Evolutionary conservation across 2,113 vertebrate species (phyloP).

Genomic region (Holacanthus passer): DNA sequence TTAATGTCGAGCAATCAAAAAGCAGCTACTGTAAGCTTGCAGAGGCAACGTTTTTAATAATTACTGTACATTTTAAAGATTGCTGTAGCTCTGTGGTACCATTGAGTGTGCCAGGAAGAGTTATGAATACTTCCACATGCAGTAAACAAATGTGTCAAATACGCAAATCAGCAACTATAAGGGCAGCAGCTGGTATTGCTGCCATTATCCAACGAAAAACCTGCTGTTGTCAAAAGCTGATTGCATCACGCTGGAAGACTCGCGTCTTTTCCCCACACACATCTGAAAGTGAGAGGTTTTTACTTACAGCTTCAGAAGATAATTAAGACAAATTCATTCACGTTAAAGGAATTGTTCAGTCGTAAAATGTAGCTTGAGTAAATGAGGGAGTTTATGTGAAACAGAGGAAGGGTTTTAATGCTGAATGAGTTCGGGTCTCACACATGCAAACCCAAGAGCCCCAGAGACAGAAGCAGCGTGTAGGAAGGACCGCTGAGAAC

Average conservation of each 20-base stretch:
- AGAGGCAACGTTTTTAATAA: conserved; percentile 60
- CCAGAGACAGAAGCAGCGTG: conserved; percentile 62
- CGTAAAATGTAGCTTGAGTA: not conserved
- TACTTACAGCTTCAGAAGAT: not conserved
- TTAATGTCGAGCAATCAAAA: conserved; percentile 27
- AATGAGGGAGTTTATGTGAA: conserved; percentile 22
- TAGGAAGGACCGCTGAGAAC: conserved; percentile 63
- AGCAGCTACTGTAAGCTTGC: conserved; percentile 24
- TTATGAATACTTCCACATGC: conserved; percentile 54
- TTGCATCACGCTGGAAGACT: conserved; percentile 27
- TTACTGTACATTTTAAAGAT: conserved; percentile 57
- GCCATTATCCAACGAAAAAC: conserved; percentile 49
- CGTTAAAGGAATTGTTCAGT: conserved; percentile 5
- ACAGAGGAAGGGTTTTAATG: conserved; percentile 36
- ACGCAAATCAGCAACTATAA: conserved; percentile 51
- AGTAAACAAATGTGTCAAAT: conserved; percentile 54
- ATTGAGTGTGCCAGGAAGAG: conserved; percentile 68
- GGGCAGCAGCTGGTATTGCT: conserved; percentile 66
- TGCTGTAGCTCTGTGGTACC: conserved; percentile 19
- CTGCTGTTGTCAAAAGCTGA: conserved; percentile 35
- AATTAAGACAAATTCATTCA: conserved; percentile 26
- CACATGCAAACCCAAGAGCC: conserved; percentile 58
- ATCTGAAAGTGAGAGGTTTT: conserved; percentile 24
- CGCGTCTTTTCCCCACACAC: conserved; percentile 5
- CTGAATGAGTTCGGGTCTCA: conserved; percentile 55